These are phyloP conservation scores for Automeris io DNA, from an alignment of 2,888 invertebrate species.

Conservation along the genomic window DNA sequence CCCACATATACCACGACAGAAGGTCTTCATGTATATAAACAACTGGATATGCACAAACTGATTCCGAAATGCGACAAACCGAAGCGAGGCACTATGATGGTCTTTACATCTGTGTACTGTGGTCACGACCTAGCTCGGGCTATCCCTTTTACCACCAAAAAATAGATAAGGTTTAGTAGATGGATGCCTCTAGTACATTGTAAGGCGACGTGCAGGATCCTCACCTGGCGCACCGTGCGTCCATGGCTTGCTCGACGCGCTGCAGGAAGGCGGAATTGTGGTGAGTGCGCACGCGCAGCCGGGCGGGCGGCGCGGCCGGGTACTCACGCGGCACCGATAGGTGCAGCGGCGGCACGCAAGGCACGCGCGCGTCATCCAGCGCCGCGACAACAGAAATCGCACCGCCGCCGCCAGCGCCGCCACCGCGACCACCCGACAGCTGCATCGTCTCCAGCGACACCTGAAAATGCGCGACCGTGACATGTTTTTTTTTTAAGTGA, in stretches of 20 bases:
- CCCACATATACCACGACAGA: too few species aligned
- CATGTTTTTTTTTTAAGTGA: neutral
- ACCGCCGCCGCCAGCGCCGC: constrained; percentile 85
- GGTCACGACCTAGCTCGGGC: too few species aligned
- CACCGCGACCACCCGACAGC: constrained; percentile 55
- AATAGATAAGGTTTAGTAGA: constrained; percentile 81
- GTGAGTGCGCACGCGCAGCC: constrained; percentile 43
- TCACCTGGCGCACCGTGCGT: constrained; percentile 84
- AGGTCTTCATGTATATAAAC: too few species aligned
- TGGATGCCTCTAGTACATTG: too few species aligned
- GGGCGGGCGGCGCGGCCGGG: constrained; percentile 75
- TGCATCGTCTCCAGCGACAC: constrained; percentile 66
- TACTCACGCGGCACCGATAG: constrained; percentile 91
- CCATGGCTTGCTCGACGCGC: constrained; percentile 82
- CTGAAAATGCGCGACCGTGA: constrained; percentile 25
- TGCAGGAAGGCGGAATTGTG: constrained; percentile 78
- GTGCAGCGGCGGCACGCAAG: constrained; percentile 93
- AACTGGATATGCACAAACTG: too few species aligned
- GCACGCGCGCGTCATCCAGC: constrained; percentile 92
- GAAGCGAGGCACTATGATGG: too few species aligned
- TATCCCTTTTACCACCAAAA: too few species aligned
- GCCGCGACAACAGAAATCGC: constrained; percentile 88
- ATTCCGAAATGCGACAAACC: too few species aligned
- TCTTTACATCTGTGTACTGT: too few species aligned
- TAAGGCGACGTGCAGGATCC: too few species aligned